phyloP scores from a whole-genome alignment of 2,888 invertebrate genomes.

The Eledona agricola region DNA sequence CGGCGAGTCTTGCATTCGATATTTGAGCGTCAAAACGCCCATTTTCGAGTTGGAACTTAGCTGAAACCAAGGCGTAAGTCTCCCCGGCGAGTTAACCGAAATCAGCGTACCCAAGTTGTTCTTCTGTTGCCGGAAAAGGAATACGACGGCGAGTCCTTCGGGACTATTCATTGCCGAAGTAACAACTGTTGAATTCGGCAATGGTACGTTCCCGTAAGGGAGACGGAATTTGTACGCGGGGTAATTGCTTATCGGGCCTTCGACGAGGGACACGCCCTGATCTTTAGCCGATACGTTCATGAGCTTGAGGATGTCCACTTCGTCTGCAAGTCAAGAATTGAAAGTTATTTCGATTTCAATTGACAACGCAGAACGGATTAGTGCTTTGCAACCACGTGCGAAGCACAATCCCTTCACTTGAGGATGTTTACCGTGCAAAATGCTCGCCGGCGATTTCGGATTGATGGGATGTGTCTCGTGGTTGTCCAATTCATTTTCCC shows the following conservation, averaged over 20 bases:
- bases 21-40: slow-evolving; percentile 59
- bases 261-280: slow-evolving; percentile 61
- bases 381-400: not conserved
- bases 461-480: slow-evolving; percentile 48
- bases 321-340: slow-evolving; percentile 50
- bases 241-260: slow-evolving; percentile 60
- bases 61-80: slow-evolving; percentile 63
- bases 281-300: slow-evolving; percentile 61
- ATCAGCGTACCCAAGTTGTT: slow-evolving; percentile 61
- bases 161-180: slow-evolving; percentile 56
- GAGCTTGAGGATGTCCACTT: slow-evolving; percentile 60
- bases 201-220: slow-evolving; percentile 60
- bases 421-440: slow-evolving; percentile 53
- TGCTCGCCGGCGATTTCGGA: slow-evolving; percentile 57
- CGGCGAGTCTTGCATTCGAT: slow-evolving; percentile 53
- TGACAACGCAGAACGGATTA: no score
- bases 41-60: slow-evolving; percentile 60
- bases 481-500: slow-evolving; percentile 55
- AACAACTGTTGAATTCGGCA: slow-evolving; percentile 58
- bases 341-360: not conserved
- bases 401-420: slow-evolving; percentile 11
- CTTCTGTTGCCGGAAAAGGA: slow-evolving; percentile 61
- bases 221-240: slow-evolving; percentile 63
- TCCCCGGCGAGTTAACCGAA: slow-evolving; percentile 61
- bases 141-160: slow-evolving; percentile 60